Evolutionary conservation across 2,113 vertebrate species (phyloP).

Genomic region (Misgurnus mizolepis): DNA sequence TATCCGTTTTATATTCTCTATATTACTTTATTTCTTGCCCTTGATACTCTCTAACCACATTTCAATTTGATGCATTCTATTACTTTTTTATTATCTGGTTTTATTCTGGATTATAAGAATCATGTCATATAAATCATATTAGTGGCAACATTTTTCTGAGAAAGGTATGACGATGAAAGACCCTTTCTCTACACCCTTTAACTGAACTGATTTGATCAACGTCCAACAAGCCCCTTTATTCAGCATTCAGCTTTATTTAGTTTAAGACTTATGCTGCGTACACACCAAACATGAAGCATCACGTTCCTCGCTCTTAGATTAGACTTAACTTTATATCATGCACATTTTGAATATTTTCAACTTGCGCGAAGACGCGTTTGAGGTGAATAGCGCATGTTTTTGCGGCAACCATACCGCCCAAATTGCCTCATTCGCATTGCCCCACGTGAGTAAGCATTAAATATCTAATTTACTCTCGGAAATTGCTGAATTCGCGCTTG

Average conservation of each 20-base stretch:
- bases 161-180: constrained; percentile 14
- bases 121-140: constrained; percentile 4
- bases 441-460: too few species aligned
- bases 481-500: too few species aligned
- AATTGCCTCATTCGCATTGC: too few species aligned
- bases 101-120: constrained; percentile 28
- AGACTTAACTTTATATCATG: too few species aligned
- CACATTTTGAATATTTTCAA: too few species aligned
- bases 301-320: too few species aligned
- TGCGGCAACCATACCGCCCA: too few species aligned
- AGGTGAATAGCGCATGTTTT: too few species aligned
- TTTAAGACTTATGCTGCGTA: too few species aligned
- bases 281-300: too few species aligned
- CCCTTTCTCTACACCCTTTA: constrained; percentile 9
- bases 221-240: constrained; percentile 35
- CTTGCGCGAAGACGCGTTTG: too few species aligned
- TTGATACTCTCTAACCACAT: constrained; percentile 39
- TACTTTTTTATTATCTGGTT: constrained; percentile 40
- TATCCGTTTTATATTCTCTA: constrained; percentile 57
- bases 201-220: constrained; percentile 22
- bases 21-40: constrained; percentile 55
- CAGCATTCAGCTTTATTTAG: neutral
- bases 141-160: neutral
- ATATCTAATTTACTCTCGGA: too few species aligned
- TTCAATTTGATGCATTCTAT: constrained; percentile 18